Base-by-base conservation (phyloP, 1,140 invertebrate genomes). In the Halesus radiatus region DNA sequence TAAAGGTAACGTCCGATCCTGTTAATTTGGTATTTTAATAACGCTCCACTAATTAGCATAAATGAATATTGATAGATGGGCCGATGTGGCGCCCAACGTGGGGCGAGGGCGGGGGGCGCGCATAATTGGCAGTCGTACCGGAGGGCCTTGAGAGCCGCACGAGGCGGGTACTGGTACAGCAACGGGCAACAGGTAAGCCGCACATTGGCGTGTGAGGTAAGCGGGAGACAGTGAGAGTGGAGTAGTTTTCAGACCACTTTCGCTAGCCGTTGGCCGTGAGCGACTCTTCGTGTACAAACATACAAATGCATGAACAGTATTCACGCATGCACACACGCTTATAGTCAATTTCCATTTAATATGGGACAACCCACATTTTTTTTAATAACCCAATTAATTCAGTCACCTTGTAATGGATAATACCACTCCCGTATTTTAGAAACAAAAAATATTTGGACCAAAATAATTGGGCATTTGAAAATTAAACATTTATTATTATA, bases 1-100 rank as follows among this genome's bases (percentile, higher is more conserved):
- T 45, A 82, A 79, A 82, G 73, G 77, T 77, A 45, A 72, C 81
- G 37, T 78, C 26, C 60, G 70, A 82, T 80, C 78, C 64, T 80
- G 66, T 73, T 82, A 74, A 58, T 54, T 78, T 74, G 74, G 29
- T 82, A 79, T 79, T 76, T 82, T 60, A 76, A 66, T 74, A 72
- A 52, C 68, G 56, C 32, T 37, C 37, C 53, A 37, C 10, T 74
- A 54, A 79, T 79, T 75, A 74, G 22, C 78, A 74, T 74, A 74
- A 50, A 79, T 74, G 37, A 75, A 74, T 52, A 26, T 62, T 29
- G 15, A 18, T 37, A 70, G 15, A 16, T 23, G 29, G n/a, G 3
- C 37, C 3, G 50, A 72, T 18, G 16, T 18, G 68, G 18, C 37
- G 68, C 22, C 26, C 50, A 20, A 26, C 8, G 8, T 13, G 22